Evolutionary conservation across 2,888 invertebrate species (phyloP), one percentile per base, ranked within the genome.

Genomic region (Oligia latruncula): DNA sequence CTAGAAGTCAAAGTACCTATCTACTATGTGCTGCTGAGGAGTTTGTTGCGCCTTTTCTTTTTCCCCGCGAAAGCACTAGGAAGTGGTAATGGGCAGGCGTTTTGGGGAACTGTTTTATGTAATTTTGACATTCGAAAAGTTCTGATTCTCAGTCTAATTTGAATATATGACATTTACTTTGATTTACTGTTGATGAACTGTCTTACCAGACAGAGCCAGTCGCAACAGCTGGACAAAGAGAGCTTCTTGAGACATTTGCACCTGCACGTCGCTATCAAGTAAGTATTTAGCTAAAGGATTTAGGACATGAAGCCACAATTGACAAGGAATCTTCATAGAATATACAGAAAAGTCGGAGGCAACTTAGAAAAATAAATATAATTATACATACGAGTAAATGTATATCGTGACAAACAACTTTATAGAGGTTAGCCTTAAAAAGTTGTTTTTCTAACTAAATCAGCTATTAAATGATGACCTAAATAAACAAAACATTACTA

Each of bases 401-500:
- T 4, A 29, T 40, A 40, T n/a, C 35, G 52, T 23, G 40, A 55
- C 40, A 52, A 68, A 68, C 46, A 29, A 29, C 13, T 29, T 68
- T 11, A 29, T 46, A 43, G 40, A 11, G n/a, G 1, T 46, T 11
- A 68, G 20, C 13, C 8, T n/a, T 23, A 23, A 23, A 15, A 29
- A 15, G 20, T 74, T n/a, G 4, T 29, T 62, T 29, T 20, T 40
- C 6, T 77, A 62, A 9, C 20, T n/a, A 2, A 35, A 23, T 35
- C 13, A 55, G 17, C 43, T 71, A 64, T 40, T 78, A 49, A 49
- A 49, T 49, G 11, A 55, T 58, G 62, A 72, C 72, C 67, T 43
- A 65, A 82, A 74, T 85, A 84, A 78, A 52, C 35, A 15, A 17
- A 73, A 88, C 71, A 71, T 78, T 77, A 83, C 78, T 79, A 84